Percentiles rank a stretch among this genome's conserved stretches.
These are phyloP conservation scores for Otolemur garnettii DNA, from an alignment of 2,113 vertebrate genomes.

Conservation along the genomic window DNA sequence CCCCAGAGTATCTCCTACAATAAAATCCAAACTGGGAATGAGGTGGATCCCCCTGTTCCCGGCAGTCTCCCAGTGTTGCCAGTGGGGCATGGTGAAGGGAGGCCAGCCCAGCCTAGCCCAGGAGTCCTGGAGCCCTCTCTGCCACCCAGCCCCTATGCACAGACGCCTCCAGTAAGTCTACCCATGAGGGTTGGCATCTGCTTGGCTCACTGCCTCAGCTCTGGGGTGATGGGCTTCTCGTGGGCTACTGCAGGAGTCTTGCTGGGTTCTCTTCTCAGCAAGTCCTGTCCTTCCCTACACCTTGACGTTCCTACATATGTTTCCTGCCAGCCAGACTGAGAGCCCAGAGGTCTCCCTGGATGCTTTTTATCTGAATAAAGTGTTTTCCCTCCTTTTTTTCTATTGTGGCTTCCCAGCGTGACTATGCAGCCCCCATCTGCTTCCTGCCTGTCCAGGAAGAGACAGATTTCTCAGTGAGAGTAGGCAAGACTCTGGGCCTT, in stretches of 20 bases:
- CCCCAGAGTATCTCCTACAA: not conserved
- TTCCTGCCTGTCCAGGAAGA: conserved; percentile 56
- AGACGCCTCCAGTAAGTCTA: not conserved
- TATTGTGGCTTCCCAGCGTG: conserved; percentile 55
- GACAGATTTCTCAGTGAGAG: conserved; percentile 77
- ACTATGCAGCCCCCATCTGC: conserved; percentile 41
- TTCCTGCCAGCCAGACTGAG: not conserved
- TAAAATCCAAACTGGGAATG: not conserved
- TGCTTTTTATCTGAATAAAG: conserved; percentile 34
- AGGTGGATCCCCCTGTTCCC: not conserved
- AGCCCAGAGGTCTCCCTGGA: not conserved
- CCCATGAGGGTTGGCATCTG: not conserved
- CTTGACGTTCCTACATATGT: not conserved
- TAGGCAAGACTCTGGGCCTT: not conserved
- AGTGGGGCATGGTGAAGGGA: not conserved
- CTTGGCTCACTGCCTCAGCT: not conserved
- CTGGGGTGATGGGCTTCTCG: not conserved
- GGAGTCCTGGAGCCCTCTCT: not conserved
- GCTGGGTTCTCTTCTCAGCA: not conserved
- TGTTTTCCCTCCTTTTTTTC: not conserved
- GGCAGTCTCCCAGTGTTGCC: not conserved
- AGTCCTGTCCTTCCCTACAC: not conserved
- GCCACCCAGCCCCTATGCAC: not conserved
- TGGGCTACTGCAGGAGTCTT: not conserved
- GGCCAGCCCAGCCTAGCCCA: not conserved